A percentile compares a stretch with the other conserved stretches of the same genome.
phyloP scores from a whole-genome alignment of 2,113 vertebrate species.

The Drymodes brunneopygia region DNA sequence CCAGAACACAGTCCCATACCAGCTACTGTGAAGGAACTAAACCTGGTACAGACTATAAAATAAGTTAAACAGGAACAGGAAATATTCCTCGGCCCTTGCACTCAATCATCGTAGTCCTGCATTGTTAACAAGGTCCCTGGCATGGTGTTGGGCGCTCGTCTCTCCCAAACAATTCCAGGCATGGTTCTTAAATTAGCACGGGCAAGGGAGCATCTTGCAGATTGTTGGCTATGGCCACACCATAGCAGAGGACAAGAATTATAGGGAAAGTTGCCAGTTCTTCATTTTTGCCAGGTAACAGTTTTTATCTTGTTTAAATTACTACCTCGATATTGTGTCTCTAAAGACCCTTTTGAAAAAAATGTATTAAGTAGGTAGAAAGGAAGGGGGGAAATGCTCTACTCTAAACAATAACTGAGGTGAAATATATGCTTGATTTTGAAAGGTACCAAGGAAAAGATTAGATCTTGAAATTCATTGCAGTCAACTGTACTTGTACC shows the following conservation, averaged over 20 bases:
- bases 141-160: neutral
- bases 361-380: neutral
- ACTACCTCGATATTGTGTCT: neutral
- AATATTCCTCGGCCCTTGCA: neutral
- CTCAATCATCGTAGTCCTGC: accelerated
- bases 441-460: neutral
- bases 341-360: neutral
- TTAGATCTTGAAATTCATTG: neutral
- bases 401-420: neutral
- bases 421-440: neutral
- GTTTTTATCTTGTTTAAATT: neutral
- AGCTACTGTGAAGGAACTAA: neutral
- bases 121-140: neutral
- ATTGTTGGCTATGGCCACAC: neutral
- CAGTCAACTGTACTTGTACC: neutral
- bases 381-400: accelerated
- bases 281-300: neutral
- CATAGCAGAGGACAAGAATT: neutral
- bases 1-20: neutral
- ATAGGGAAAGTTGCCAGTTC: neutral
- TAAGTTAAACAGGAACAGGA: neutral
- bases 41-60: neutral
- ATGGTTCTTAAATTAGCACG: neutral
- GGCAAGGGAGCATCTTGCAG: neutral
- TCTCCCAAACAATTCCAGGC: neutral